Percentiles rank a stretch among this genome's conserved stretches.
phyloP scores from a whole-genome alignment of 1,140 invertebrate genomes.

The Eulimnadia texana region DNA sequence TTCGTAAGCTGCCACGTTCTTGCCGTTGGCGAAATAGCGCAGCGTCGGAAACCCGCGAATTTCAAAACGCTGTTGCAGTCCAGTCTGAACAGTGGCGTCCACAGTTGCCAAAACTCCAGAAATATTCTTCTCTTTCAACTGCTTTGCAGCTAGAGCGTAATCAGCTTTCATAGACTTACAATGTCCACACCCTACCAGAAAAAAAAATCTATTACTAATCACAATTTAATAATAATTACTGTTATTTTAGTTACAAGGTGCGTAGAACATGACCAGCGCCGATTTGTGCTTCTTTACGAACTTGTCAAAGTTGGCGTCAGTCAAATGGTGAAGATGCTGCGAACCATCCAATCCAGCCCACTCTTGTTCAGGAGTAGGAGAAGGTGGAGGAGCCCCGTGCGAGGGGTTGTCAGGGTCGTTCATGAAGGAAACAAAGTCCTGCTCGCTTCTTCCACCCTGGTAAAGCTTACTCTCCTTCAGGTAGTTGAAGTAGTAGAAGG shows the following conservation, averaged over 20 bases:
- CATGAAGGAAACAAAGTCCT: conserved; percentile 50
- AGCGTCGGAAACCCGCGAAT: conserved; percentile 28
- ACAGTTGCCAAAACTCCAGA: conserved; percentile 25
- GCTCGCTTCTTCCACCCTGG: conserved; percentile 50
- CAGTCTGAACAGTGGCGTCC: conserved; percentile 25
- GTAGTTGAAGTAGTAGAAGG: conserved; percentile 72
- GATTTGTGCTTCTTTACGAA: conserved; percentile 33
- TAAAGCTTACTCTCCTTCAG: conserved; percentile 55
- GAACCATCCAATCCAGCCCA: conserved; percentile 32
- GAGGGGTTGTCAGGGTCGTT: conserved; percentile 38
- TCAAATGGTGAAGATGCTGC: conserved; percentile 36
- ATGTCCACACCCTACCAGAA: conserved; percentile 39
- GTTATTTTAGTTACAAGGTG: conserved; percentile 37
- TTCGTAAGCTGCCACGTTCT: conserved; percentile 31
- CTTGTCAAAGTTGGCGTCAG: conserved; percentile 34
- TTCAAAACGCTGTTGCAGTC: conserved; percentile 21
- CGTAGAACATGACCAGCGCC: conserved; percentile 43
- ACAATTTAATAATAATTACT: not conserved
- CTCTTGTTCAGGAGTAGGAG: conserved; percentile 27
- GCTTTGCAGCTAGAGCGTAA: conserved; percentile 35
- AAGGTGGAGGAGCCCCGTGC: conserved; percentile 25
- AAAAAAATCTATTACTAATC: conserved; percentile 4
- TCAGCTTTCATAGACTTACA: conserved; percentile 42
- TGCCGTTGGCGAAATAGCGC: conserved; percentile 30
- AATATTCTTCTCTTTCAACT: conserved; percentile 33